These are phyloP conservation scores for Glossophaga mutica DNA, from an alignment of 2,797 vertebrate species.

Conservation along the genomic window DNA sequence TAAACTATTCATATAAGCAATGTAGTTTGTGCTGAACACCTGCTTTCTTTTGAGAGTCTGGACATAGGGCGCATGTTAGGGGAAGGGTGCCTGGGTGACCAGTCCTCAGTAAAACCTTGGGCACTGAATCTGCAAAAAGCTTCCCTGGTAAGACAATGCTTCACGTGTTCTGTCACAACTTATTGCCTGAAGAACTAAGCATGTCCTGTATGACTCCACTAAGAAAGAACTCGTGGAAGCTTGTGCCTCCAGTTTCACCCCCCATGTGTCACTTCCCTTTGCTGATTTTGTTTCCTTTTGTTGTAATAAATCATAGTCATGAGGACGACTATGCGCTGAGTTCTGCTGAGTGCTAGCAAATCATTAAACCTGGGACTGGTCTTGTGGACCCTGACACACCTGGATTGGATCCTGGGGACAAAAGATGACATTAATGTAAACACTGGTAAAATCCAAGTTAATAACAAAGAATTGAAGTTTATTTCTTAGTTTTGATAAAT, in stretches of 20 bases:
- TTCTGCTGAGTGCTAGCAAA: background rate
- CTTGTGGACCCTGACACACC: background rate
- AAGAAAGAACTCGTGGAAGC: background rate
- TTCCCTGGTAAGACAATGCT: background rate
- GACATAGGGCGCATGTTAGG: background rate
- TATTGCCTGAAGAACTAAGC: background rate
- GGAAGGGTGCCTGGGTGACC: background rate
- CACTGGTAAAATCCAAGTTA: background rate
- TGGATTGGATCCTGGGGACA: background rate
- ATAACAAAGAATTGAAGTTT: background rate
- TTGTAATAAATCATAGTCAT: background rate
- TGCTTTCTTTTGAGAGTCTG: background rate
- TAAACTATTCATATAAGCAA: background rate
- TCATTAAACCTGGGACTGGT: background rate
- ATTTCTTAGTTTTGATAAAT: background rate
- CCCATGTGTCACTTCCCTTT: background rate
- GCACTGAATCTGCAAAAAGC: background rate
- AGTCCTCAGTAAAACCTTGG: background rate
- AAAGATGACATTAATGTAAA: background rate
- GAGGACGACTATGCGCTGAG: background rate
- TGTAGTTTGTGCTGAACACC: background rate
- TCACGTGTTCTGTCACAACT: background rate
- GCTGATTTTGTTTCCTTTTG: background rate
- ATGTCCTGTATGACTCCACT: background rate
- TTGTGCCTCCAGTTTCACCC: background rate